These are phyloP conservation scores for Arnoldichthys spilopterus DNA, from an alignment of 2,797 vertebrate species.

Conservation along the genomic window DNA sequence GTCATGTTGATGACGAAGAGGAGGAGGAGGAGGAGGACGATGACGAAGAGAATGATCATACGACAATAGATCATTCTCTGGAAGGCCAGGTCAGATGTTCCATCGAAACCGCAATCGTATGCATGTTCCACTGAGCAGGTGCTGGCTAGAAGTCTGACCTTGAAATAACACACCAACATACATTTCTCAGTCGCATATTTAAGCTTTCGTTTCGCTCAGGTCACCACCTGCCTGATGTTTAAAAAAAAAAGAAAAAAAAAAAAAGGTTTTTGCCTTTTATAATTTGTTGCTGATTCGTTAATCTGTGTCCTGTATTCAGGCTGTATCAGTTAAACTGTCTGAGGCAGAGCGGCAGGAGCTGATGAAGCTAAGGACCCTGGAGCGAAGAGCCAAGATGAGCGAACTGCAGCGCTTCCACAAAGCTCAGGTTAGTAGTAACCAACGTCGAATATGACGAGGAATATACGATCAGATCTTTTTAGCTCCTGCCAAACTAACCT, in stretches of 20 bases:
- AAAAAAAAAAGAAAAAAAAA: no score
- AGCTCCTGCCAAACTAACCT: background rate
- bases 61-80: slow-evolving; percentile 55
- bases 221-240: no score
- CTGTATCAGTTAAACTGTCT: slow-evolving; percentile 58
- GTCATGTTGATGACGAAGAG: slow-evolving; percentile 65
- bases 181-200: background rate
- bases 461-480: background rate
- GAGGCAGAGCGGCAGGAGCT: slow-evolving; percentile 72
- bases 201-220: background rate
- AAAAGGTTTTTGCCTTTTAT: no score
- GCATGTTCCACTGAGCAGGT: background rate
- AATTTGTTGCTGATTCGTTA: background rate
- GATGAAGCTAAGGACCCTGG: slow-evolving; percentile 81
- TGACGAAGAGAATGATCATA: slow-evolving; percentile 63
- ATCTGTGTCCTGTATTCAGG: slow-evolving; percentile 42
- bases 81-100: slow-evolving; percentile 46
- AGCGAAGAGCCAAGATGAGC: slow-evolving; percentile 82
- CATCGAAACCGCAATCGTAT: background rate
- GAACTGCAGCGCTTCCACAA: slow-evolving; percentile 86
- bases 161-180: background rate
- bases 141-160: background rate
- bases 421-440: slow-evolving; percentile 83
- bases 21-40: slow-evolving; percentile 69
- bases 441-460: background rate